These are phyloP conservation scores for Temnothorax longispinosus DNA, from an alignment of 1,140 invertebrate species.

Conservation along the genomic window DNA sequence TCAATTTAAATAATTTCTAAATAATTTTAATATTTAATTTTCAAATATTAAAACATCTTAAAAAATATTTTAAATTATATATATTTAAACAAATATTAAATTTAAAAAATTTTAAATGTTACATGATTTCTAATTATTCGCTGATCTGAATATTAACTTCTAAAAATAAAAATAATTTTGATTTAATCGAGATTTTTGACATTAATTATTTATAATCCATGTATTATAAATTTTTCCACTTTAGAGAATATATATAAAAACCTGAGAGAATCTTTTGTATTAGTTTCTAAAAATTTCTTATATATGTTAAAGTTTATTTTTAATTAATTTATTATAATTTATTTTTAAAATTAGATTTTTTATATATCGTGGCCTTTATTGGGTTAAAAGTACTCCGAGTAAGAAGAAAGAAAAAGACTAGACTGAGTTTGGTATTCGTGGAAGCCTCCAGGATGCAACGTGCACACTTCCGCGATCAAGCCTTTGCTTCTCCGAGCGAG, in stretches of 20 bases:
- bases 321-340: neutral
- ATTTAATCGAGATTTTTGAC: neutral
- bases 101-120: neutral
- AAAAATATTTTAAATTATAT: neutral
- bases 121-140: neutral
- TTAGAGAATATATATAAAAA: neutral
- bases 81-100: slow-evolving; percentile 2
- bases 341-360: slow-evolving; percentile 40
- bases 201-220: neutral
- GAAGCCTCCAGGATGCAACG: slow-evolving; percentile 48
- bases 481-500: slow-evolving; percentile 48
- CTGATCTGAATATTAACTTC: neutral
- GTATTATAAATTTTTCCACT: neutral
- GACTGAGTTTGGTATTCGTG: slow-evolving; percentile 67
- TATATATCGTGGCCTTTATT: slow-evolving; percentile 12
- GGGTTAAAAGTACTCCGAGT: slow-evolving; percentile 53
- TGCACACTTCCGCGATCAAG: slow-evolving; percentile 52
- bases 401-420: slow-evolving; percentile 53
- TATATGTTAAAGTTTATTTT: neutral
- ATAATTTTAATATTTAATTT: slow-evolving; percentile 2
- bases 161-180: neutral
- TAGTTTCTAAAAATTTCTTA: neutral
- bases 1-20: neutral
- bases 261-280: neutral
- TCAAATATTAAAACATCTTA: neutral